Conservation (phyloP, 2,888 invertebrate species). For the Lasioglossum pauxillum region DNA sequence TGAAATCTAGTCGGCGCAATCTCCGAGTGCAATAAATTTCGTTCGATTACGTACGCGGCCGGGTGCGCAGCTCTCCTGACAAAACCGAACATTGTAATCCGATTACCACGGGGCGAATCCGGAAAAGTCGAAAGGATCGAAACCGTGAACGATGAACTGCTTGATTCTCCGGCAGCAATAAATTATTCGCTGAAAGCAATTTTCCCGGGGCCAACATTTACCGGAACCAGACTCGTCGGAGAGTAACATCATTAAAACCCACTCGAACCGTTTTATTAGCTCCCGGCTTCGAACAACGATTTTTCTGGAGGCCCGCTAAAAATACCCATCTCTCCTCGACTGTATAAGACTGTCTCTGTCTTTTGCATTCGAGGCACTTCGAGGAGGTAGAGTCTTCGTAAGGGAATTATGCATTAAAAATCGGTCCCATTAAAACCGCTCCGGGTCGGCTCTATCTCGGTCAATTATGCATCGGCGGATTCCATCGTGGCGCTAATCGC, state of each 20-base stretch:
- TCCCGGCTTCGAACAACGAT: neutral
- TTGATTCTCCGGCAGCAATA: neutral
- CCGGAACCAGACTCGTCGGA: neutral
- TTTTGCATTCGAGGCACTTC: neutral
- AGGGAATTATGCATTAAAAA: constrained; percentile 18
- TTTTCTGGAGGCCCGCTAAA: neutral
- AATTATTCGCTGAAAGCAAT: constrained; percentile 7
- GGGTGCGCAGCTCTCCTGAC: neutral
- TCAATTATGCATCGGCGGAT: constrained; percentile 44
- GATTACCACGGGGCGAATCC: neutral
- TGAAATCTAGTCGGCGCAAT: neutral
- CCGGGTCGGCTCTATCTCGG: neutral
- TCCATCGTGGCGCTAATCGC: constrained; percentile 32
- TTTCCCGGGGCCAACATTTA: constrained; percentile 8
- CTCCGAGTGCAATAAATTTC: neutral
- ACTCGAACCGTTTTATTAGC: constrained; percentile 15
- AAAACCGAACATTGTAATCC: constrained; percentile 6
- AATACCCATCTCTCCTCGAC: neutral
- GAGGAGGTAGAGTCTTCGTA: neutral
- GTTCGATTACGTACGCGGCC: neutral
- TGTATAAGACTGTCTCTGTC: neutral
- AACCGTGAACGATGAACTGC: neutral
- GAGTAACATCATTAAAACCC: constrained; percentile 11
- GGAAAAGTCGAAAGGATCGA: neutral
- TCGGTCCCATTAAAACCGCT: constrained; percentile 1